Evolutionary conservation across 2,888 invertebrate genomes (phyloP), one percentile per base, ranked within the genome.

Genomic region (Philhelius pedissequus): DNA sequence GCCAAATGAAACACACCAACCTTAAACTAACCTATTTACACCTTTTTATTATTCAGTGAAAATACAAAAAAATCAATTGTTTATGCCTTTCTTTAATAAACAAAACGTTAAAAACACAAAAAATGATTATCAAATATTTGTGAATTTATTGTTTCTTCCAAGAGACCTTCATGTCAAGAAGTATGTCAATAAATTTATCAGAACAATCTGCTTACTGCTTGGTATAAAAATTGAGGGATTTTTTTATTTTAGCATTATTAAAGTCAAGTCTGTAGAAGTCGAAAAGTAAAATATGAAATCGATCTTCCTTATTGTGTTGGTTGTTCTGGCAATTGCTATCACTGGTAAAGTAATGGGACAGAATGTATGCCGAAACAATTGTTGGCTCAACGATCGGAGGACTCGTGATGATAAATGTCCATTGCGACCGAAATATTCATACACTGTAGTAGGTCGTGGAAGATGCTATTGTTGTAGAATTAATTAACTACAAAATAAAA

Each of bases 381-480:
- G 62, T 45, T 62, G 62, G 45, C 45, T 45, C 5, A 64, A 64
- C 45, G 11, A 64, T 32, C 48, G 64, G 64, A 8, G 0, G 6
- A 32, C 45, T n/a, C 64, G 64, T 30, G 64, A 64, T 64, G 2
- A 0, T 20, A 5, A 1, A 9, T 62, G 64, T 64, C 20, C 0
- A 45, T 32, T 32, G 64, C n/a, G 8, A 45, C 64, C 45, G 0
- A 64, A 64, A n/a, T 64, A 45, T 32, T 64, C 64, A 15, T 64
- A 64, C 48, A 45, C 64, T 32, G 64, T 45, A 5, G 30, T 32
- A 32, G 2, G 45, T 64, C 45, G 20, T 32, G 64, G 45, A 64
- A 64, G 43, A 18, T 64, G 64, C 9, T 64, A n/a, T 20, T 64
- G 64, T n/a, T 64, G 58, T 22, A 58, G n/a, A n/a, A n/a, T n/a